These are phyloP conservation scores for Erebia epiphron DNA, from an alignment of 2,888 invertebrate species.

Conservation along the genomic window DNA sequence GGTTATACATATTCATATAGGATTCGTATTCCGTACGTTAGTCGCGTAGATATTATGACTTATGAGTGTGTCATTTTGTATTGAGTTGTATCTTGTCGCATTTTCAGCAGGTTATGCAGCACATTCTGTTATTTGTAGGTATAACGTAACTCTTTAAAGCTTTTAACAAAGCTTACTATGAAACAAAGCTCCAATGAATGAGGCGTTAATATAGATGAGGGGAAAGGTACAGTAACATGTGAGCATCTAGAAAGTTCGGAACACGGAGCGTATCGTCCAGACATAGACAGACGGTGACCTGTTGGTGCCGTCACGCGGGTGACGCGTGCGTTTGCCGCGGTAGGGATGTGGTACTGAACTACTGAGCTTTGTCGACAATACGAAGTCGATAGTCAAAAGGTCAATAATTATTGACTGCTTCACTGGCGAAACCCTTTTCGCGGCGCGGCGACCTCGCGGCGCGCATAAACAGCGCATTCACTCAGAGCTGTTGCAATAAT, in stretches of 20 bases:
- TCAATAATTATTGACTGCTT: not conserved
- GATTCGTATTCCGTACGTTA: no score
- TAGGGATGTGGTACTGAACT: conserved; percentile 17
- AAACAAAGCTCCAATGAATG: no score
- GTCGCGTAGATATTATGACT: no score
- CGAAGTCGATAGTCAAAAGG: conserved; percentile 9
- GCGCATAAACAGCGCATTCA: no score
- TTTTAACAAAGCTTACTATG: no score
- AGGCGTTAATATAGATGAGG: conserved; percentile 32
- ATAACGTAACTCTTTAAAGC: no score
- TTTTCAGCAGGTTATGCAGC: no score
- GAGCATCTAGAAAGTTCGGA: conserved; percentile 57
- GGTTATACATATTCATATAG: no score
- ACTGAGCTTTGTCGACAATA: conserved; percentile 13
- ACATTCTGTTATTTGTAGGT: no score
- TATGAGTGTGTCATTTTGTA: no score
- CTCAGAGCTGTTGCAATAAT: not conserved
- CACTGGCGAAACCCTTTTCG: conserved; percentile 40
- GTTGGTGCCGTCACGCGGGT: conserved; percentile 43
- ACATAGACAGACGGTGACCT: conserved; percentile 45
- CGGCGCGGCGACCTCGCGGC: conserved; percentile 30
- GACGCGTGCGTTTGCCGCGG: conserved; percentile 42
- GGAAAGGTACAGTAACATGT: conserved; percentile 45
- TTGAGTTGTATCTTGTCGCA: no score
- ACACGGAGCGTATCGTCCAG: conserved; percentile 49